Conservation (phyloP, 2,797 vertebrate genomes). For the Sarcoramphus papa region DNA sequence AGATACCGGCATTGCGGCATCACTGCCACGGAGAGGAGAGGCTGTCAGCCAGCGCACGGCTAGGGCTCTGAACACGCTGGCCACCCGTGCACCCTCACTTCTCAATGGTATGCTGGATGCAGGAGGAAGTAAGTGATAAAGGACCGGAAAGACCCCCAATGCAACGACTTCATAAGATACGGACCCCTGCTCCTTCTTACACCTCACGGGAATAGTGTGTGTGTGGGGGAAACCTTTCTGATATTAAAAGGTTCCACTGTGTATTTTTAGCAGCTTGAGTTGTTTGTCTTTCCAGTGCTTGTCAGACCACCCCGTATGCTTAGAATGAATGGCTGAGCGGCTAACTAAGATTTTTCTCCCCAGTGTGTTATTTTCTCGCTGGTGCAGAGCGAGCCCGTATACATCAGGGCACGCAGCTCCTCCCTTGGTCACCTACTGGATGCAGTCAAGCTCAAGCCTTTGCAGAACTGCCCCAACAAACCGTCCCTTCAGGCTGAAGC, state of each 20-base stretch:
- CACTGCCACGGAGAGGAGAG: accelerated
- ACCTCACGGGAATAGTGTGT: accelerated
- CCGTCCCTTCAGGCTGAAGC: background rate
- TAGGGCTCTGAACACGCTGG: accelerated
- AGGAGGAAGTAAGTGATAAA: too few species aligned
- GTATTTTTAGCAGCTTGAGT: accelerated
- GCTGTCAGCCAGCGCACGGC: background rate
- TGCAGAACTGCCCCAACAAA: background rate
- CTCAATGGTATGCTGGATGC: accelerated
- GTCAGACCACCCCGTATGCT: accelerated
- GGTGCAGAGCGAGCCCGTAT: accelerated
- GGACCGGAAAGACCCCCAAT: background rate
- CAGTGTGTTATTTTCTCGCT: background rate
- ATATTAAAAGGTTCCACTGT: accelerated
- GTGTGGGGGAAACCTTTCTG: accelerated
- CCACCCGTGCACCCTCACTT: accelerated
- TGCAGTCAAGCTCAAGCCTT: accelerated
- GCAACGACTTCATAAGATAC: accelerated
- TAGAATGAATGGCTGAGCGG: accelerated
- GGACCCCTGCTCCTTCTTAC: background rate
- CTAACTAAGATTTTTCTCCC: background rate
- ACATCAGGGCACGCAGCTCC: accelerated
- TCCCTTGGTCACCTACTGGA: accelerated
- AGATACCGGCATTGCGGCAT: accelerated
- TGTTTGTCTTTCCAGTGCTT: too few species aligned